Conservation (phyloP, 2,888 invertebrate species). For the Oeneis ivallda region DNA sequence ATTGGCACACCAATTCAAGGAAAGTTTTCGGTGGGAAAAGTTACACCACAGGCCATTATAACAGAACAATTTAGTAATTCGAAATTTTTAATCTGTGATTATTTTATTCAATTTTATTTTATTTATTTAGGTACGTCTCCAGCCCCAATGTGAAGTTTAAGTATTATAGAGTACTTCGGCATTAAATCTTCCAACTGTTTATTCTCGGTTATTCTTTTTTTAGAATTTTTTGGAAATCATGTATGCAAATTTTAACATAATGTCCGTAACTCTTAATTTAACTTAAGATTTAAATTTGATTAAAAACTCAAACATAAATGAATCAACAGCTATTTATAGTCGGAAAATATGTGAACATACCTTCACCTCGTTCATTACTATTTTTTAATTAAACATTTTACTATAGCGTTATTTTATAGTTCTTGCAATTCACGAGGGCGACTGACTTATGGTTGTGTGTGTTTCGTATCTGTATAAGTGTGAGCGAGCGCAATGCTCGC, state of each 20-base stretch:
- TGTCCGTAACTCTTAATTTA: background rate
- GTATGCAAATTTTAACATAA: background rate
- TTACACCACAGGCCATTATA: constrained; percentile 50
- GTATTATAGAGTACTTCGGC: constrained; percentile 1
- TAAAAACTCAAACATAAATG: background rate
- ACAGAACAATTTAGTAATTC: constrained; percentile 32
- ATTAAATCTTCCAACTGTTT: background rate
- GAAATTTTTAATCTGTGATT: constrained; percentile 2
- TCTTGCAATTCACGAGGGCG: too few species aligned
- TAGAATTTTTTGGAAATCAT: background rate
- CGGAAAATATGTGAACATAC: background rate
- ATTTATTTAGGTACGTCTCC: background rate
- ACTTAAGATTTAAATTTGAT: background rate
- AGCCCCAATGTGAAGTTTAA: constrained; percentile 4
- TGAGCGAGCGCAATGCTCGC: too few species aligned
- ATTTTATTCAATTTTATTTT: constrained; percentile 1
- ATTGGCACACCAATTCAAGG: constrained; percentile 52
- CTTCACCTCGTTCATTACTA: background rate
- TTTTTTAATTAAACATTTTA: background rate
- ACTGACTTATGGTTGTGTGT: too few species aligned
- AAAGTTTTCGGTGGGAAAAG: constrained; percentile 58
- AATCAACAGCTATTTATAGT: background rate
- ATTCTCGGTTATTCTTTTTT: too few species aligned
- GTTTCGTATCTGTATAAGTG: too few species aligned
- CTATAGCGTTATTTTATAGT: constrained; percentile 5